Percentiles rank a stretch among this genome's conserved stretches.
Conservation (phyloP, 2,797 vertebrate species). For the Malurus splendens region DNA sequence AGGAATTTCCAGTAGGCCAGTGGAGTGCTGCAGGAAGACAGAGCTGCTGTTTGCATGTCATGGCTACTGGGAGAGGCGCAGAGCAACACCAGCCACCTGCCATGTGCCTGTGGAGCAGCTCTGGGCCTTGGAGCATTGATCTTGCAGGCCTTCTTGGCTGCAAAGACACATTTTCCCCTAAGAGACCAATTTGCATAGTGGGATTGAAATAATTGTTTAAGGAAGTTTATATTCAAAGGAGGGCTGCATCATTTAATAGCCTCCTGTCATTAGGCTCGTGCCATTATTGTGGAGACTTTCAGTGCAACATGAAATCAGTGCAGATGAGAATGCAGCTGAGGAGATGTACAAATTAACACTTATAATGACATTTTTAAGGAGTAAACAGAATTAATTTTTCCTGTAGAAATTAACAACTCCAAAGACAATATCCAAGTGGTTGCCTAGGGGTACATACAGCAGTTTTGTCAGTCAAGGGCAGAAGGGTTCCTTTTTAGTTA, state of each 20-base stretch:
- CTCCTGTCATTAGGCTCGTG: background rate
- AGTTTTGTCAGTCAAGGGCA: background rate
- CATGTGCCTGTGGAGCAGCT: background rate
- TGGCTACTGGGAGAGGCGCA: background rate
- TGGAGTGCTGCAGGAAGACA: background rate
- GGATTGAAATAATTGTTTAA: background rate
- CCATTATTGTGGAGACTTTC: background rate
- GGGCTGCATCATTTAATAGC: background rate
- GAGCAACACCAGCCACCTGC: background rate
- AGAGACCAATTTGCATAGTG: background rate
- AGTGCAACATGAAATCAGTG: background rate
- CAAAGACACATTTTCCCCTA: background rate
- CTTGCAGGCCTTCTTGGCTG: background rate
- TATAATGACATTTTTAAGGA: background rate
- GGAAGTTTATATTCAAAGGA: background rate
- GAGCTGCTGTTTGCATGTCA: rapidly evolving
- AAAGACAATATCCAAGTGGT: background rate
- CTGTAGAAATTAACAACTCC: background rate
- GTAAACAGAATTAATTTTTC: background rate
- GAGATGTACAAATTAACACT: background rate
- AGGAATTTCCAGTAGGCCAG: rapidly evolving
- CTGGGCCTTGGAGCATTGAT: background rate
- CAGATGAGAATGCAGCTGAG: background rate
- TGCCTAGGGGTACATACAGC: background rate
- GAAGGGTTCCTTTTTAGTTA: background rate